Conservation (phyloP, 2,797 vertebrate species). For the Luscinia luscinia region DNA sequence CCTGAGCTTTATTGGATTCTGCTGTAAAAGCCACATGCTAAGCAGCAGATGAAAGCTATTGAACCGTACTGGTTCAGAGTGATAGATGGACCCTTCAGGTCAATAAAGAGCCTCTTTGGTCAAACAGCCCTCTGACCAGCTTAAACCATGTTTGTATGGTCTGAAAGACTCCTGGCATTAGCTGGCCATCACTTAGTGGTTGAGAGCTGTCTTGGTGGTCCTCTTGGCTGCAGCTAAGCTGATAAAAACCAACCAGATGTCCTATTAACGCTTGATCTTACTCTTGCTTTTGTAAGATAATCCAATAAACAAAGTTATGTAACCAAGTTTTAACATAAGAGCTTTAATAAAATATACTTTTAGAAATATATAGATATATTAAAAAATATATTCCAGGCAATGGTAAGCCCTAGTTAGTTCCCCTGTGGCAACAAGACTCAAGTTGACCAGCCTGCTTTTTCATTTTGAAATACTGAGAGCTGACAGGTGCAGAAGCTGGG, state of each 20-base stretch:
- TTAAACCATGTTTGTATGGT: not conserved
- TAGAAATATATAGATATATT: not conserved
- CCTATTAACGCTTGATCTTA: conserved; percentile 36
- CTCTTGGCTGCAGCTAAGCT: conserved; percentile 43
- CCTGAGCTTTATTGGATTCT: not conserved
- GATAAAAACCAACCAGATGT: conserved; percentile 53
- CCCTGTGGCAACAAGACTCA: not conserved
- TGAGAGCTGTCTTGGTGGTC: conserved; percentile 39
- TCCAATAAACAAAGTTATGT: conserved; percentile 51
- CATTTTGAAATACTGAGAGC: not conserved
- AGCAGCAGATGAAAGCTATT: conserved; percentile 45
- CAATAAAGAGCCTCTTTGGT: conserved; percentile 8
- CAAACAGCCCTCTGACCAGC: not conserved
- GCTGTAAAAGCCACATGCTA: not conserved
- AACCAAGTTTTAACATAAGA: conserved; percentile 58
- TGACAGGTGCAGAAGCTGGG: not conserved
- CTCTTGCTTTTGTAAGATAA: conserved; percentile 43
- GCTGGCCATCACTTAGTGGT: not conserved
- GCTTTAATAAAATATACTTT: conserved; percentile 37
- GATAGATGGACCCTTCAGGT: conserved; percentile 39
- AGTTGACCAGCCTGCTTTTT: not conserved
- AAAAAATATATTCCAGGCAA: not conserved
- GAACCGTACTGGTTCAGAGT: conserved; percentile 34
- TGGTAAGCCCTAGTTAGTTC: not conserved
- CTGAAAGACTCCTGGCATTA: conserved; percentile 19